Evolutionary conservation across 2,888 invertebrate genomes (phyloP).

Genomic region (Napeogenes inachia): DNA sequence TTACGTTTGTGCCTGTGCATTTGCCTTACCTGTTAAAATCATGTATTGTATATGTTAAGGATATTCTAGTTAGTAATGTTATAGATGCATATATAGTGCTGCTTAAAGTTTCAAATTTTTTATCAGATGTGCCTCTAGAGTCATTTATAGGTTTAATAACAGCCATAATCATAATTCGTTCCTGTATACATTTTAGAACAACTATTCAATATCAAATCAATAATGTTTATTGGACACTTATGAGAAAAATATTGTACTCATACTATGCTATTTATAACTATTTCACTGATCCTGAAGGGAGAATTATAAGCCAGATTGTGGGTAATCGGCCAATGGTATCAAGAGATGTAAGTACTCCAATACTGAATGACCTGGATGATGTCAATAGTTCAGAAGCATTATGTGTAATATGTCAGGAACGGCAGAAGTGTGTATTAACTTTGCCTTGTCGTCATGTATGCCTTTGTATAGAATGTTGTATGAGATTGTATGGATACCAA

Average conservation of each 20-base stretch:
- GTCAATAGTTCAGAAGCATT: constrained; percentile 53
- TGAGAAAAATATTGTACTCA: constrained; percentile 57
- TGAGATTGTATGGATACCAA: constrained; percentile 67
- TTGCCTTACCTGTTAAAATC: constrained; percentile 52
- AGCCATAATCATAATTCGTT: constrained; percentile 55
- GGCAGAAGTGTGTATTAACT: constrained; percentile 74
- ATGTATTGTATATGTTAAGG: constrained; percentile 40
- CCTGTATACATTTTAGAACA: constrained; percentile 56
- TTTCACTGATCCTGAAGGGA: constrained; percentile 60
- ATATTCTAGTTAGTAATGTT: constrained; percentile 36
- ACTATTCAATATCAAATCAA: constrained; percentile 43
- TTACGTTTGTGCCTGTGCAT: constrained; percentile 65
- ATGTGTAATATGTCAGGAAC: constrained; percentile 77
- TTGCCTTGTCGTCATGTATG: constrained; percentile 77
- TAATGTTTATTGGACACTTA: constrained; percentile 53
- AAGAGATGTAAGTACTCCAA: constrained; percentile 39
- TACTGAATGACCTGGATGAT: constrained; percentile 39
- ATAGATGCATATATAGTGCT: constrained; percentile 56
- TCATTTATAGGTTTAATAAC: constrained; percentile 64
- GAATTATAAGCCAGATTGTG: constrained; percentile 55
- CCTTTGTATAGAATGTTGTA: constrained; percentile 71
- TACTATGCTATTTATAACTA: constrained; percentile 63
- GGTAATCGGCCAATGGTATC: constrained; percentile 45
- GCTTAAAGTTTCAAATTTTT: constrained; percentile 60
- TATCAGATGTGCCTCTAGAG: constrained; percentile 69